phyloP scores from a whole-genome alignment of 1,140 invertebrate genomes.

The Zaprionus ghesquierei region DNA sequence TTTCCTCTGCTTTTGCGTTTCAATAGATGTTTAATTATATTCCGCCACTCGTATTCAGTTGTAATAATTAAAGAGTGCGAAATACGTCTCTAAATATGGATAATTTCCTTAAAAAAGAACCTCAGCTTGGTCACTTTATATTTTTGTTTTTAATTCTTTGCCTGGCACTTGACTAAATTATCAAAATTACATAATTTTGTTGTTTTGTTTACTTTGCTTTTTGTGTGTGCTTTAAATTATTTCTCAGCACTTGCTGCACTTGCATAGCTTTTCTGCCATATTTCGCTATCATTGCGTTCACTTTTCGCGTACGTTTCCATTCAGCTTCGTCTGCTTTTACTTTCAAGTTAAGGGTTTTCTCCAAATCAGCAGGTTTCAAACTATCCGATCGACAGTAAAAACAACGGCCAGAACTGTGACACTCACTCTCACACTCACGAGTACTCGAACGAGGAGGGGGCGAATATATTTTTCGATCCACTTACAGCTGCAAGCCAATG shows the following conservation, averaged over 20 bases:
- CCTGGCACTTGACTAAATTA: constrained; percentile 8
- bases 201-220: constrained; percentile 31
- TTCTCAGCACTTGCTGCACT: background rate
- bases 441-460: background rate
- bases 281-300: background rate
- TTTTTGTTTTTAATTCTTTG: constrained; percentile 18
- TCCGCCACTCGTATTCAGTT: background rate
- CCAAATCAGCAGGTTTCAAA: background rate
- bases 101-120: background rate
- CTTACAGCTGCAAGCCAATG: background rate
- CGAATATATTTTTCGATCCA: background rate
- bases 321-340: background rate
- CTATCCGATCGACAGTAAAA: constrained; percentile 8
- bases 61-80: background rate
- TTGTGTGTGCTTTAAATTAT: background rate
- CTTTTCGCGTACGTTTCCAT: constrained; percentile 21
- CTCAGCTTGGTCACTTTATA: background rate
- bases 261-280: background rate
- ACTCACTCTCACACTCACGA: background rate
- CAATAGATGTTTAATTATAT: background rate
- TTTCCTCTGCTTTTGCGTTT: background rate
- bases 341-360: background rate
- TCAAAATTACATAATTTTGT: constrained; percentile 52
- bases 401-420: background rate
- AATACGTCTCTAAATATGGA: background rate